Evolutionary conservation across 2,888 invertebrate species (phyloP).

Genomic region (Agrotis clavis): DNA sequence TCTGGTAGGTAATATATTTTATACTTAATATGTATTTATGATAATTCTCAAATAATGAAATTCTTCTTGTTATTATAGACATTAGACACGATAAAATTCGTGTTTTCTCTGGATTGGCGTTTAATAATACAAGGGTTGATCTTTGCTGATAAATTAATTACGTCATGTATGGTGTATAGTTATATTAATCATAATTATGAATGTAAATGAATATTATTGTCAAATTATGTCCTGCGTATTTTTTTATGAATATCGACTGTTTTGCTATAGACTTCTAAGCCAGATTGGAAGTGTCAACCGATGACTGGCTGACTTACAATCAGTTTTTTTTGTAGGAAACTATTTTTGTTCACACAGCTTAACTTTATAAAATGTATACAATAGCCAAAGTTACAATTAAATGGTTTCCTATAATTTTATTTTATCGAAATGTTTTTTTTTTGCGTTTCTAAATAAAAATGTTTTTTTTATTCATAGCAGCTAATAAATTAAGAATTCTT

Average conservation of each 20-base stretch:
- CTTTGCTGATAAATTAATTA: slow-evolving; percentile 23
- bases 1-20: slow-evolving; percentile 7
- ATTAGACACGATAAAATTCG: slow-evolving; percentile 3
- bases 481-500: slow-evolving; percentile 9
- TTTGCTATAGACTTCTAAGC: slow-evolving; percentile 1
- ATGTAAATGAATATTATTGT: slow-evolving; percentile 18
- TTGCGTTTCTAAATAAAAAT: neutral
- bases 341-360: neutral
- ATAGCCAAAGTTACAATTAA: neutral
- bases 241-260: slow-evolving; percentile 11
- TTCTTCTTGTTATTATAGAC: slow-evolving; percentile 5
- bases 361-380: neutral
- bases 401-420: slow-evolving; percentile 11
- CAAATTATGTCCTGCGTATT: slow-evolving; percentile 34
- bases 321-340: neutral
- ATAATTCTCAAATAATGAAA: neutral
- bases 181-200: slow-evolving; percentile 17
- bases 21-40: neutral
- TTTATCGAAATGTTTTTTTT: neutral
- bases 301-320: neutral
- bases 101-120: slow-evolving; percentile 12
- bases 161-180: slow-evolving; percentile 25
- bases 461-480: slow-evolving; percentile 7
- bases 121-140: neutral
- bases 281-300: neutral